Conservation (phyloP, 2,888 invertebrate species). For the Drosophila borborema region DNA sequence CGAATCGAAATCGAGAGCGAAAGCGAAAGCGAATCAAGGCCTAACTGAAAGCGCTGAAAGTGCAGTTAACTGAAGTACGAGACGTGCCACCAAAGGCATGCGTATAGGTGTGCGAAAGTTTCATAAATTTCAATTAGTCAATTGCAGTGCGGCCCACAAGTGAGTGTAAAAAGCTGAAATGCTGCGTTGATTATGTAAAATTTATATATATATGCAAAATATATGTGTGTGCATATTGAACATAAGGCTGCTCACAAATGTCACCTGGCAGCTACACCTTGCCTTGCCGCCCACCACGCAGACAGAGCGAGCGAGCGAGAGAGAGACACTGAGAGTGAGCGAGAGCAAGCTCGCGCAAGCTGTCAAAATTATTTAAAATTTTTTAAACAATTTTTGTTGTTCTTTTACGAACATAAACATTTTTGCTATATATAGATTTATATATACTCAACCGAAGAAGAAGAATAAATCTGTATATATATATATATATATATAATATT, state of each 20-base stretch:
- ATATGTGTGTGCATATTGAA: constrained; percentile 28
- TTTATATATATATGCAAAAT: constrained; percentile 21
- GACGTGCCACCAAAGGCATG: constrained; percentile 71
- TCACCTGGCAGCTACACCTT: constrained; percentile 64
- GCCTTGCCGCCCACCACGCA: constrained; percentile 20
- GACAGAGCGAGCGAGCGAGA: constrained; percentile 13
- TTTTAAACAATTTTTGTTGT: constrained; percentile 35
- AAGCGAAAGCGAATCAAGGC: background rate
- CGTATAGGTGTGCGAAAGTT: constrained; percentile 68
- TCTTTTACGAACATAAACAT: constrained; percentile 59
- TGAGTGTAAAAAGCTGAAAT: constrained; percentile 59
- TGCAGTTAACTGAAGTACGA: constrained; percentile 22
- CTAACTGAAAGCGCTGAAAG: background rate
- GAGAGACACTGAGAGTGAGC: constrained; percentile 20
- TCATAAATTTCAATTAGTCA: constrained; percentile 52
- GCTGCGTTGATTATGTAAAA: constrained; percentile 73
- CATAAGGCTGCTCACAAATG: constrained; percentile 56
- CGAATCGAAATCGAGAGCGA: background rate
- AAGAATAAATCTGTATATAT: constrained; percentile 16
- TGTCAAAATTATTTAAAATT: constrained; percentile 74
- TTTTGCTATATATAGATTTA: constrained; percentile 37
- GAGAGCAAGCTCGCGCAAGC: constrained; percentile 20
- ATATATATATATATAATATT: constrained; percentile 30
- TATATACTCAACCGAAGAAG: background rate
- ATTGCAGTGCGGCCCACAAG: constrained; percentile 56